These are phyloP conservation scores for Tenualosa thibaudeaui DNA, from an alignment of 2,797 vertebrate genomes.

Conservation along the genomic window DNA sequence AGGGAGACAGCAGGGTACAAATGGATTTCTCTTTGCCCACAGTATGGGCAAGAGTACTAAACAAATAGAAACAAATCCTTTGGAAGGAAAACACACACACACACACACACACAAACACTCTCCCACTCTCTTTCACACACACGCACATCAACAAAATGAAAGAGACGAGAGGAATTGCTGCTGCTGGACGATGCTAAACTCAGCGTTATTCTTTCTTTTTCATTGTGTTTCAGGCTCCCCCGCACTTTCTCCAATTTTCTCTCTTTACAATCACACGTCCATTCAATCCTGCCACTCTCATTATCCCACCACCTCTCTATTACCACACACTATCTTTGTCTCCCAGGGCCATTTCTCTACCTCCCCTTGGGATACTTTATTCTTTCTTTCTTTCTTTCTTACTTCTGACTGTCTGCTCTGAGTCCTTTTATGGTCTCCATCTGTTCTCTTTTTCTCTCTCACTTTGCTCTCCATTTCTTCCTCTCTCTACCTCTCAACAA, in stretches of 20 bases:
- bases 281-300: not conserved
- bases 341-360: not conserved
- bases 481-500: not conserved
- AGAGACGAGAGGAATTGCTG: not conserved
- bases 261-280: not conserved
- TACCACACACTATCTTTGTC: not conserved
- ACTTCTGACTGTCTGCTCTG: not conserved
- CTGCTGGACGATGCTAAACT: not conserved
- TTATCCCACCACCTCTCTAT: not conserved
- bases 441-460: not conserved
- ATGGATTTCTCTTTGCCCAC: constrained; percentile 12
- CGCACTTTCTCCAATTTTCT: not conserved
- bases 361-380: not conserved
- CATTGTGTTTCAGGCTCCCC: not conserved
- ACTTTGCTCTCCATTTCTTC: not conserved
- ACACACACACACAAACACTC: not conserved
- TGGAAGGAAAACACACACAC: not conserved
- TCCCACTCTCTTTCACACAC: not conserved
- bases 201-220: not conserved
- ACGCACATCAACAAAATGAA: not conserved
- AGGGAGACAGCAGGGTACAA: not conserved
- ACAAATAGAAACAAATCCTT: constrained; percentile 11
- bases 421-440: not conserved
- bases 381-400: not conserved
- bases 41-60: not conserved